Evolutionary conservation across 2,113 vertebrate species (phyloP).

Genomic region (Phrynosoma platyrhinos): DNA sequence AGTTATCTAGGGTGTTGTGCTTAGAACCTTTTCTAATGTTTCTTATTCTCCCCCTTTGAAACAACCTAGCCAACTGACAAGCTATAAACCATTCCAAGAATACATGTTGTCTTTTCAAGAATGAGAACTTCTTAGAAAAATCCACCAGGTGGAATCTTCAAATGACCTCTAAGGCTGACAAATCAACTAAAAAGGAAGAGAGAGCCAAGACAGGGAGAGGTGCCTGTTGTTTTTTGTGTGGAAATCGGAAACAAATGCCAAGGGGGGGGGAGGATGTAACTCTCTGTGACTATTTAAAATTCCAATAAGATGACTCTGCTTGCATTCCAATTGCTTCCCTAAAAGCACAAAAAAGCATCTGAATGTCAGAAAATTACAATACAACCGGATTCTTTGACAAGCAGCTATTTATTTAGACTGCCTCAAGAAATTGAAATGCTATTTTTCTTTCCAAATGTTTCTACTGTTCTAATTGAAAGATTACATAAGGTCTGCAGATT

Average conservation of each 20-base stretch:
- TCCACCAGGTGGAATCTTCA: slow-evolving; percentile 13
- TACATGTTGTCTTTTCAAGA: slow-evolving; percentile 16
- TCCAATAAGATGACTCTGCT: slow-evolving; percentile 15
- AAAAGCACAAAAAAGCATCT: slow-evolving; percentile 16
- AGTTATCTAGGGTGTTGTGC: neutral
- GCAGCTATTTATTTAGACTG: neutral
- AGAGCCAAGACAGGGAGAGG: neutral
- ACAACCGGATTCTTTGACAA: slow-evolving; percentile 39
- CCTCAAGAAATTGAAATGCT: slow-evolving; percentile 24
- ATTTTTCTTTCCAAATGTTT: neutral
- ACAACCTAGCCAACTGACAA: neutral
- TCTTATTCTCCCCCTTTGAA: neutral
- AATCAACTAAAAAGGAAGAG: neutral
- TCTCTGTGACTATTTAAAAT: slow-evolving; percentile 43
- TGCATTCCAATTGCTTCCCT: slow-evolving; percentile 34
- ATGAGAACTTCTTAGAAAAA: slow-evolving; percentile 33
- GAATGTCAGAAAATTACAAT: slow-evolving; percentile 29
- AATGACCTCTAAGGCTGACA: slow-evolving; percentile 14
- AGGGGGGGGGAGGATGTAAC: slow-evolving; percentile 26
- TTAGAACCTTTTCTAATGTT: neutral
- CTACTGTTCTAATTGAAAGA: slow-evolving; percentile 32
- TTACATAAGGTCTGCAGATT: neutral
- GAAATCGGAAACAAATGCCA: slow-evolving; percentile 32
- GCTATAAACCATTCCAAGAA: neutral
- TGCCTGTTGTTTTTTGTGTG: slow-evolving; percentile 34